Evolutionary conservation across 1,140 invertebrate species (phyloP), one percentile per base, ranked within the genome.

Genomic region (Heliconius nattereri): DNA sequence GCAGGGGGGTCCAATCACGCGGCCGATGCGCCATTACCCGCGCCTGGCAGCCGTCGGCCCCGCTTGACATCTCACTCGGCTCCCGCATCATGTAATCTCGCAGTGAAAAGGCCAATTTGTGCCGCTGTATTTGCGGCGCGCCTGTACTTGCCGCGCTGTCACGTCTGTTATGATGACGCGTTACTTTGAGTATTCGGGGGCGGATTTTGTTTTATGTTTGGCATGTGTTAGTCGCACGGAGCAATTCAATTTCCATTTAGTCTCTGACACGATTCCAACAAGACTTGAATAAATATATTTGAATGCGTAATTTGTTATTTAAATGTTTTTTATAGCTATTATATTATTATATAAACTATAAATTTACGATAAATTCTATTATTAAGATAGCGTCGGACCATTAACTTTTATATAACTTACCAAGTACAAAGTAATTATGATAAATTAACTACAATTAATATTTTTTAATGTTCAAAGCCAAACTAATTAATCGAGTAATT

Each of bases 11-110:
- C 91, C 94, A 94, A 94, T 94, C 93, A 94, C 92, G 92, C 92
- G 91, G 91, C 90, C 90, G 92, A 94, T 92, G 93, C 92, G 93
- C 93, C 92, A 94, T 95, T 94, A 95, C 94, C 92, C 93, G 91
- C 94, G 94, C 93, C 94, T 94, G 90, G 91, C 93, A 91, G 90
- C 91, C 90, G 91, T 91, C 91, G 90, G 90, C 90, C 91, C 89
- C 91, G 94, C 92, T 94, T 94, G 94, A 94, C 92, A 93, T 94
- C 94, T 94, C 94, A 94, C 92, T 94, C 91, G 86, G 89, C 89
- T 93, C 92, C 92, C 91, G 92, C 92, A 94, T 94, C 93, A 95
- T 94, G 92, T 94, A 94, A 95, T 94, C 94, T 94, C 94, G 90
- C 91, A 91, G 90, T 91, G 91, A 94, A 94, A 94, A 93, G 93